Conservation (phyloP, 1,140 invertebrate genomes). For the Scaptomyza graminum region DNA sequence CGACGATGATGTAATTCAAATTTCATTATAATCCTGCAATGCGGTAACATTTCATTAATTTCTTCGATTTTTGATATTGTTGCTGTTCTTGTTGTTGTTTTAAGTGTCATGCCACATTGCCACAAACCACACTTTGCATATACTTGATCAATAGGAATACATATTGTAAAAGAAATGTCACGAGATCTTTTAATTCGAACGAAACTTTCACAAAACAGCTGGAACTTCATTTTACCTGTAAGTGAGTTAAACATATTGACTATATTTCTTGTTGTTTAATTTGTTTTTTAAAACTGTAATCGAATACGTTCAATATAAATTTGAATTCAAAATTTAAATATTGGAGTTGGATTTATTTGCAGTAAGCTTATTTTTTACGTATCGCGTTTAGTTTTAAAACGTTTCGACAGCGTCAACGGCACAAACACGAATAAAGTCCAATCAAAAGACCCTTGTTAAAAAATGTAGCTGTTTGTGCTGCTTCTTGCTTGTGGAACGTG, state of each 20-base stretch:
- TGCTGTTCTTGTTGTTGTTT: constrained; percentile 3
- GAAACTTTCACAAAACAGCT: constrained; percentile 64
- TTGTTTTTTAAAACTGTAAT: neutral
- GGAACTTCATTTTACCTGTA: constrained; percentile 63
- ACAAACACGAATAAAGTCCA: constrained; percentile 63
- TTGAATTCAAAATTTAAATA: constrained; percentile 25
- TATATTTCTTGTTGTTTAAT: constrained; percentile 25
- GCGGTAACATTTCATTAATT: constrained; percentile 30
- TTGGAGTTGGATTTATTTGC: constrained; percentile 33
- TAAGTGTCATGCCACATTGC: constrained; percentile 13
- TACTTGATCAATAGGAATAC: constrained; percentile 15
- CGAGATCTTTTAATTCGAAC: constrained; percentile 19
- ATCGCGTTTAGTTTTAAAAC: constrained; percentile 75
- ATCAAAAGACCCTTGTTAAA: constrained; percentile 58
- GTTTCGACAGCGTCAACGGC: constrained; percentile 69
- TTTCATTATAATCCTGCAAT: constrained; percentile 41
- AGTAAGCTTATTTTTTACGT: constrained; percentile 43
- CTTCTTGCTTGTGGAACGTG: constrained; percentile 46
- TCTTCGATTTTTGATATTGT: constrained; percentile 13
- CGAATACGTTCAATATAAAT: neutral
- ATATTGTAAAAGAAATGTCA: neutral
- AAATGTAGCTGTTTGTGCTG: constrained; percentile 26
- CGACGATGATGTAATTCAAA: constrained; percentile 51
- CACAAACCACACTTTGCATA: constrained; percentile 26
- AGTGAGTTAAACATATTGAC: constrained; percentile 74